Conservation (phyloP, 2,888 invertebrate genomes). For the Automeris io region DNA sequence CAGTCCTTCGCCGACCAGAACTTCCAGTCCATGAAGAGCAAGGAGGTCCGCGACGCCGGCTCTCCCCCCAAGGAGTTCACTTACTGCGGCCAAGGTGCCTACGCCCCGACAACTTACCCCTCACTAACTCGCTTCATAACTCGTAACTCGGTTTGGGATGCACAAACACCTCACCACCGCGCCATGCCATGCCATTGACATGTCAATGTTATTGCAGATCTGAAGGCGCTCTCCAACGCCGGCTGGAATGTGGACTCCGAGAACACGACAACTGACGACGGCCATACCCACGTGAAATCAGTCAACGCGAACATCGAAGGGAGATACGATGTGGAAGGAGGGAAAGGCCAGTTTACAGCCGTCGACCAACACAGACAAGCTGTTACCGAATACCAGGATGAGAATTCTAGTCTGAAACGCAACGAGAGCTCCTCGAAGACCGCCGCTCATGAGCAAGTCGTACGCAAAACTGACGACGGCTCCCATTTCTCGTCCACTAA, state of each 20-base stretch:
- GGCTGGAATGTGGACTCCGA: constrained; percentile 83
- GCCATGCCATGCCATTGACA: neutral
- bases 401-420: constrained; percentile 54
- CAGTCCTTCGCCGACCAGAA: constrained; percentile 85
- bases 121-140: constrained; percentile 55
- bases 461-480: constrained; percentile 59
- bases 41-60: constrained; percentile 87
- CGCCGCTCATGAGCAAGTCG: constrained; percentile 55
- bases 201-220: constrained; percentile 45
- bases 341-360: constrained; percentile 80
- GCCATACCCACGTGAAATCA: constrained; percentile 78
- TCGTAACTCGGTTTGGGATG: constrained; percentile 20
- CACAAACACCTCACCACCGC: constrained; percentile 6
- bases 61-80: constrained; percentile 82
- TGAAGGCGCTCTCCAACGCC: constrained; percentile 68
- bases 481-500: constrained; percentile 50
- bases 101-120: constrained; percentile 35
- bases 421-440: constrained; percentile 53
- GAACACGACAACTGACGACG: constrained; percentile 79
- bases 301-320: constrained; percentile 81
- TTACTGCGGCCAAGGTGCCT: constrained; percentile 69
- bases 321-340: constrained; percentile 79
- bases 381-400: constrained; percentile 60
- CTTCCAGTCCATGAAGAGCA: constrained; percentile 86
- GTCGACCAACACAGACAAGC: constrained; percentile 78